A percentile compares a stretch with the other conserved stretches of the same genome.
Conservation (phyloP, 2,888 invertebrate genomes). For the Halictus ligatus region DNA sequence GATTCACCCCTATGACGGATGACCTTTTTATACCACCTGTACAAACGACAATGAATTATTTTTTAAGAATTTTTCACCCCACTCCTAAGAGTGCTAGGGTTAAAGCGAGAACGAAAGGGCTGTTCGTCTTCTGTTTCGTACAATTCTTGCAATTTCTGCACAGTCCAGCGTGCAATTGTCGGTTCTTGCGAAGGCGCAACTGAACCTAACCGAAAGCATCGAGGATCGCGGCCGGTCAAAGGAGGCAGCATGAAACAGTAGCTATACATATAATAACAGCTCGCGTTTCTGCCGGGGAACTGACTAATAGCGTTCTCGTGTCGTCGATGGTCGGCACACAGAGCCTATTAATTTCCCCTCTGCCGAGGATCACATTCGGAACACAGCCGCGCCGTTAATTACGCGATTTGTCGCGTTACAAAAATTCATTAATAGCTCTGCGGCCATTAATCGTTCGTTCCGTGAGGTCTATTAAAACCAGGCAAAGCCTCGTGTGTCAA, state of each 20-base stretch:
- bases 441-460: background rate
- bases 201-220: too few species aligned
- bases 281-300: background rate
- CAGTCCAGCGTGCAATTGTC: too few species aligned
- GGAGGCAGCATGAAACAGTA: background rate
- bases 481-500: background rate
- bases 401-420: constrained; percentile 11
- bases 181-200: too few species aligned
- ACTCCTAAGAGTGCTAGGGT: too few species aligned
- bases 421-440: background rate
- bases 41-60: too few species aligned
- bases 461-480: background rate
- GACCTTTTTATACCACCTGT: too few species aligned
- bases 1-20: too few species aligned
- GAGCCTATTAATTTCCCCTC: background rate
- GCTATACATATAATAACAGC: background rate
- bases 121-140: too few species aligned
- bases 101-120: too few species aligned
- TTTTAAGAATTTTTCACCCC: too few species aligned
- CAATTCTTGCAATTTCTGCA: too few species aligned
- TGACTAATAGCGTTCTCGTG: constrained; percentile 2
- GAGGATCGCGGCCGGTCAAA: too few species aligned
- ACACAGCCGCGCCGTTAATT: background rate
- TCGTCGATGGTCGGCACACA: background rate
- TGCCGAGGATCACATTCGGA: background rate